A percentile compares a stretch with the other conserved stretches of the same genome.
Conservation (phyloP, 2,113 vertebrate genomes). For the Channa argus region DNA sequence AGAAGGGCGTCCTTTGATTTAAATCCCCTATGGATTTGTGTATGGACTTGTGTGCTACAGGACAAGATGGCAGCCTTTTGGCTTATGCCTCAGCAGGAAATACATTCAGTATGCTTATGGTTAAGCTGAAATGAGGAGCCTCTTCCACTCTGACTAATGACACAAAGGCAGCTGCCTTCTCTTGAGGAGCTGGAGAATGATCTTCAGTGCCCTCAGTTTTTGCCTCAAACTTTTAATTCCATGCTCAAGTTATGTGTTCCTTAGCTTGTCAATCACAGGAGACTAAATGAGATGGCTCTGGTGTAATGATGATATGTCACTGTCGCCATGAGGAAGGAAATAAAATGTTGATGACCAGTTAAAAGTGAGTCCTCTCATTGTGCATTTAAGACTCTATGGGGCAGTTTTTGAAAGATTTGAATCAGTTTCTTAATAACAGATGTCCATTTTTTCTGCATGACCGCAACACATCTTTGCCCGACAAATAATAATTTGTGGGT, state of each 20-base stretch:
- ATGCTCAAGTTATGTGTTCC: slow-evolving; percentile 37
- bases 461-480: slow-evolving; percentile 8
- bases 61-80: slow-evolving; percentile 39
- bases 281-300: slow-evolving; percentile 47
- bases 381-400: slow-evolving; percentile 43
- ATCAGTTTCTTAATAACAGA: slow-evolving; percentile 43
- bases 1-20: slow-evolving; percentile 34
- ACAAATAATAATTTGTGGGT: slow-evolving; percentile 23
- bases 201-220: slow-evolving; percentile 15
- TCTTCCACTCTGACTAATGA: slow-evolving; percentile 34
- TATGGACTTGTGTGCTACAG: slow-evolving; percentile 4
- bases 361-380: slow-evolving; percentile 61
- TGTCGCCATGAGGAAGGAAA: slow-evolving; percentile 53
- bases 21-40: slow-evolving; percentile 19
- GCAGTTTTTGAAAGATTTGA: slow-evolving; percentile 28
- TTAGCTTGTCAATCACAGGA: slow-evolving; percentile 49
- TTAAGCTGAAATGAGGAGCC: slow-evolving; percentile 34
- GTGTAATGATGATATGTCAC: slow-evolving; percentile 49
- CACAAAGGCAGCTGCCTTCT: slow-evolving; percentile 20
- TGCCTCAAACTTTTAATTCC: slow-evolving; percentile 25
- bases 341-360: slow-evolving; percentile 73
- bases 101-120: slow-evolving; percentile 15
- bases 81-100: slow-evolving; percentile 25
- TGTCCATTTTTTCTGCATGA: slow-evolving; percentile 13
- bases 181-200: slow-evolving; percentile 11